Conservation (phyloP, 2,888 invertebrate species). For the Oligia strigilis region DNA sequence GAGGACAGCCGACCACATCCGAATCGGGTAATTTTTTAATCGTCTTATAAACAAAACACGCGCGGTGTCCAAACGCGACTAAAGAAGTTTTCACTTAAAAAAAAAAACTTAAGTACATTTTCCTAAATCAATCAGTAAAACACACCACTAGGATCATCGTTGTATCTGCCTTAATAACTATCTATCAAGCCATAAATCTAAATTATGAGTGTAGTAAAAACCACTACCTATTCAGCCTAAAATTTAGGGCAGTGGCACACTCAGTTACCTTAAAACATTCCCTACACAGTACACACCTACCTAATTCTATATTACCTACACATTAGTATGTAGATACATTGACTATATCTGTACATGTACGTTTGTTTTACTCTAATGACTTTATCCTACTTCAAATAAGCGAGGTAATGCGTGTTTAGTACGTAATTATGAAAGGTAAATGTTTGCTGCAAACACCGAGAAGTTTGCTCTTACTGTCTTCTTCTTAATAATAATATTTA, state of each 20-base stretch:
- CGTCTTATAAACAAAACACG: too few relatives aligned
- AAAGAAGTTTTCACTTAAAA: too few relatives aligned
- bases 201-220: slow-evolving; percentile 11
- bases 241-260: slow-evolving; percentile 34
- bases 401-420: slow-evolving; percentile 46
- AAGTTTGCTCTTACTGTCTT: slow-evolving; percentile 11
- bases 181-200: slow-evolving; percentile 25
- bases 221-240: neutral
- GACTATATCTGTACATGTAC: slow-evolving; percentile 4
- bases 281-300: neutral
- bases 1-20: too few relatives aligned
- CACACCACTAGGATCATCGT: too few relatives aligned
- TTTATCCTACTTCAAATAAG: slow-evolving; percentile 58
- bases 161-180: neutral
- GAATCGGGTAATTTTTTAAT: too few relatives aligned
- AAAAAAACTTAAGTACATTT: neutral
- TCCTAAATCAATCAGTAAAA: neutral
- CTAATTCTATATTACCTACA: neutral
- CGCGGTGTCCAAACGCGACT: too few relatives aligned
- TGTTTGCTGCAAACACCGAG: slow-evolving; percentile 36
- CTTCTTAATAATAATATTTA: slow-evolving; percentile 13
- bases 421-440: slow-evolving; percentile 49
- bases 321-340: slow-evolving; percentile 16
- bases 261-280: slow-evolving; percentile 13
- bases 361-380: slow-evolving; percentile 51